Base-by-base conservation (phyloP, 1,140 invertebrate genomes). In the Zaprionus capensis region DNA sequence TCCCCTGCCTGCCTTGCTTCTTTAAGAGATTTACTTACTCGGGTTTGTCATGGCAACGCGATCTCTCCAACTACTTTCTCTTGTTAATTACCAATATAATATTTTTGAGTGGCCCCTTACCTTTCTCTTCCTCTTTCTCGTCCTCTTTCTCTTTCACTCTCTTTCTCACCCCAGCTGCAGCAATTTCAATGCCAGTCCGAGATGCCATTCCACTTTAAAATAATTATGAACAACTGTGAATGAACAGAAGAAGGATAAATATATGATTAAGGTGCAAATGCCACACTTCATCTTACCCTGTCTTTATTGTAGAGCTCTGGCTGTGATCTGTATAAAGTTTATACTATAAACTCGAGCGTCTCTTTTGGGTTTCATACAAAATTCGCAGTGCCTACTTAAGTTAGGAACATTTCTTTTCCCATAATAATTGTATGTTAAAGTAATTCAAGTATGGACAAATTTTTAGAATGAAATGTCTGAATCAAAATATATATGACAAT, bases 11-110 rank as follows among this genome's bases (percentile, higher is more conserved):
- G 41, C 41, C 9, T 11, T 34, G 31, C n/a, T 11, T 44, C 46
- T 49, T 49, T 7, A 49, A 51, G 12, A 14, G 4, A 51, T 51
- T 24, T 12, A 51, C 46, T 24, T 51, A 3, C 6, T 34, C 9
- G 3, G 9, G 9, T 34, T 34, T 41, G 38, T 2, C 6, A 44
- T 17, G 15, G 15, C 41, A n/a, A 7, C 41, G 5, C 0, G 41
- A 17, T 46, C 15, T 9, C n/a, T 0, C 2, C 31, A 34, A 3
- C 31, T 34, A 34, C 31, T 17, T 3, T n/a, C 41, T 51, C 9
- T 11, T 51, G 46, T 51, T 51, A 24, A 51, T 51, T 51, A 5
- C 20, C 46, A 51, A 51, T 51, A 24, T 5, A 22, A 51, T 51
- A 51, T 51, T 24, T 51, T 51, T 51, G 17, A 51, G 12, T 20